A percentile compares a stretch with the other conserved stretches of the same genome.
Evolutionary conservation across 2,797 vertebrate species (phyloP).

Genomic region (Ctenopoma kingsleyae): DNA sequence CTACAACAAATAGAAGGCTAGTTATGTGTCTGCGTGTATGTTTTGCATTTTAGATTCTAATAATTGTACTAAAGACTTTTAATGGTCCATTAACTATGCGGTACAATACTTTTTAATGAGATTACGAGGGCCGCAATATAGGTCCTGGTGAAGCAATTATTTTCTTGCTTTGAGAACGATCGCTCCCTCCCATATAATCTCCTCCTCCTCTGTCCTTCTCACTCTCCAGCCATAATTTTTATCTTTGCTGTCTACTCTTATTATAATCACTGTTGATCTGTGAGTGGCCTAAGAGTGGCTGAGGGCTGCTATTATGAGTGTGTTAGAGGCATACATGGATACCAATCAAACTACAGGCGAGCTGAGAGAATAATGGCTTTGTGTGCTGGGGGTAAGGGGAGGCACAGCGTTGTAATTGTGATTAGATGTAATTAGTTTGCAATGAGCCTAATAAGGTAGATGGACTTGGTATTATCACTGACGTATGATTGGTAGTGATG

Average conservation of each 20-base stretch:
- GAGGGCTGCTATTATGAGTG: constrained; percentile 77
- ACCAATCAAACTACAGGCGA: constrained; percentile 79
- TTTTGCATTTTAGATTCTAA: constrained; percentile 67
- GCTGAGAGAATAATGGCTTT: constrained; percentile 74
- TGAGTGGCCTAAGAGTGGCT: constrained; percentile 75
- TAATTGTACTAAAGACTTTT: constrained; percentile 79
- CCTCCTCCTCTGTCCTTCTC: constrained; percentile 64
- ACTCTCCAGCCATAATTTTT: constrained; percentile 74
- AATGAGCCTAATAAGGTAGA: constrained; percentile 69
- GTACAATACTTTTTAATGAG: constrained; percentile 82
- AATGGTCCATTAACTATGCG: constrained; percentile 76
- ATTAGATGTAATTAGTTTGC: constrained; percentile 79
- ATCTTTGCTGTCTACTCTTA: constrained; percentile 74
- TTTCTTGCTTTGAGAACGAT: constrained; percentile 76
- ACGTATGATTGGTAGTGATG: constrained; percentile 56
- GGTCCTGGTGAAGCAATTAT: constrained; percentile 77
- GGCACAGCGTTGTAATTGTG: constrained; percentile 69
- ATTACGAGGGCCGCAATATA: constrained; percentile 77
- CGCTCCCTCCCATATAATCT: constrained; percentile 68
- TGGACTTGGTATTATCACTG: constrained; percentile 61
- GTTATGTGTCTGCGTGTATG: constrained; percentile 39
- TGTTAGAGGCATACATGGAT: constrained; percentile 73
- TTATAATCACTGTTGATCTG: constrained; percentile 81
- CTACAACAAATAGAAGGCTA: constrained; percentile 54
- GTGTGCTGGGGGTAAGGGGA: constrained; percentile 63